These are phyloP conservation scores for Spilarctia lutea DNA, from an alignment of 2,888 invertebrate species.

Conservation along the genomic window DNA sequence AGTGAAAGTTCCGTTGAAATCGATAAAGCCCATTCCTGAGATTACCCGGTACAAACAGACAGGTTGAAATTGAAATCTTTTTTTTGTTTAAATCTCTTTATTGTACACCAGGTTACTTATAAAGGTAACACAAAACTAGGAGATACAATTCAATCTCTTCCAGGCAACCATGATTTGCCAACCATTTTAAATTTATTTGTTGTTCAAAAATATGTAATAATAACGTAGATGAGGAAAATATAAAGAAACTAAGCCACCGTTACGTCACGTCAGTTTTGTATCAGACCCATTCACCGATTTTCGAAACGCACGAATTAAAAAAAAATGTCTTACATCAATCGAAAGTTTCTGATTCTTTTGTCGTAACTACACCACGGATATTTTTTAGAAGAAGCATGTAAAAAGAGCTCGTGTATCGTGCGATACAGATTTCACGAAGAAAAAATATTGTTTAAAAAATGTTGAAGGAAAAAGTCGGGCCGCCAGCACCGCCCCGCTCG, in stretches of 20 bases:
- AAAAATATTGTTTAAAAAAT: conserved; percentile 62
- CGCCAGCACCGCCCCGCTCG: conserved; percentile 62
- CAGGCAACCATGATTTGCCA: no score
- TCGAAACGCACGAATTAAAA: neutral
- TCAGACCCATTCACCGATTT: neutral
- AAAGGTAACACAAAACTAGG: no score
- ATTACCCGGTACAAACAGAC: no score
- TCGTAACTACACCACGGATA: conserved; percentile 34
- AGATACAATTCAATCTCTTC: no score
- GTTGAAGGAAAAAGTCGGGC: conserved; percentile 59
- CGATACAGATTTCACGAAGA: conserved; percentile 78
- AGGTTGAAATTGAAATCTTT: no score
- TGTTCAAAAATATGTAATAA: no score
- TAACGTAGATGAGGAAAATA: neutral
- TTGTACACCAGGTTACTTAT: no score
- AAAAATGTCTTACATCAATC: conserved; percentile 10
- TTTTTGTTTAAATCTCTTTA: no score
- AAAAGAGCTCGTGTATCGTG: conserved; percentile 74
- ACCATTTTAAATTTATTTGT: no score
- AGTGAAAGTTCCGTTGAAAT: no score
- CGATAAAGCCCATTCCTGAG: no score
- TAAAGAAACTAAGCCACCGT: neutral
- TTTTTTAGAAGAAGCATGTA: conserved; percentile 59
- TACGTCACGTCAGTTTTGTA: neutral
- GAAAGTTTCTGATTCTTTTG: conserved; percentile 36